Evolutionary conservation across 2,888 invertebrate genomes (phyloP).

Genomic region (Danaus chrysippus): DNA sequence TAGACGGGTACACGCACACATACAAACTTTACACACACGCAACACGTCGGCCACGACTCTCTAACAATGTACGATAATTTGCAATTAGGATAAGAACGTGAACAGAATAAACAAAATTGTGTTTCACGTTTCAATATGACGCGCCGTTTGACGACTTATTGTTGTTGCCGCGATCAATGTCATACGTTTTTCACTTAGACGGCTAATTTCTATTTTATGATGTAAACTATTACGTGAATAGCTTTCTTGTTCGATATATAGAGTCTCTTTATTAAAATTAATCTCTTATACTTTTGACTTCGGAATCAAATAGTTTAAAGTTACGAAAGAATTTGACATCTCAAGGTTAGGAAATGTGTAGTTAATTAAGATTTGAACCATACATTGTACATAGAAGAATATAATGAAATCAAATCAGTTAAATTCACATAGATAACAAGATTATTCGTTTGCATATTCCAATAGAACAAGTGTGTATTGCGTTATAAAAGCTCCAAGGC

Average conservation of each 20-base stretch:
- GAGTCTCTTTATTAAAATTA: no score
- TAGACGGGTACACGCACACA: conserved; percentile 16
- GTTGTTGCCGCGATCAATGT: not conserved
- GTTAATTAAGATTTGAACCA: no score
- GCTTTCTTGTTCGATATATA: not conserved
- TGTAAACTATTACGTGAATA: not conserved
- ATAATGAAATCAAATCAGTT: no score
- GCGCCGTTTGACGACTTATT: conserved; percentile 9
- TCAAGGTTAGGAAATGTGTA: no score
- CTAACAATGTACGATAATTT: conserved; percentile 15
- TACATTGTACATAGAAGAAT: no score
- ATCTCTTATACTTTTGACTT: no score
- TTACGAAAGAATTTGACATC: no score
- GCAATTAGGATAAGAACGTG: conserved; percentile 15
- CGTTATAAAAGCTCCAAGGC: conserved; percentile 30
- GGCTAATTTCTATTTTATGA: conserved; percentile 1
- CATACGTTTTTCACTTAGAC: conserved; percentile 2
- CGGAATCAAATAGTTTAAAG: no score
- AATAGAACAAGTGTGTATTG: not conserved
- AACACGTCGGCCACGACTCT: conserved; percentile 9
- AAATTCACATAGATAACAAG: not conserved
- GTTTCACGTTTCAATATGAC: not conserved
- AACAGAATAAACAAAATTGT: not conserved
- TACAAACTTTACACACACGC: not conserved
- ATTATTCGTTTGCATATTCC: not conserved